Evolutionary conservation across 2,888 invertebrate genomes (phyloP), one percentile per base, ranked within the genome.

Genomic region (Xestia xanthographa): DNA sequence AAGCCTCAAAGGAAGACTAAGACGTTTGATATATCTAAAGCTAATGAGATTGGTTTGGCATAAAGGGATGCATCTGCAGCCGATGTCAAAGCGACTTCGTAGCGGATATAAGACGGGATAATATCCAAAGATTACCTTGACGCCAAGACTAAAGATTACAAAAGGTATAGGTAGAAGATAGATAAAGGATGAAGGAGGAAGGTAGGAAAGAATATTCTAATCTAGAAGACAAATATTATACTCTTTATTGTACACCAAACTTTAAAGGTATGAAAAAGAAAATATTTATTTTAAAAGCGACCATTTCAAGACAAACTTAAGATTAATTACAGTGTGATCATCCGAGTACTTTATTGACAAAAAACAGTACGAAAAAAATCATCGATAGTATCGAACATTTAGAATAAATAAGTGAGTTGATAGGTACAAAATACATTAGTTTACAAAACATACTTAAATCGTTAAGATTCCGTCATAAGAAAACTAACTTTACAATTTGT

Each of bases 11-110:
- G 20, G 56, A 0, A 22, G 2, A 6, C 11, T 38, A 4, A 45
- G n/a, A 29, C 41, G 29, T 41, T 50, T 74, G 48, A 48, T n/a
- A 20, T 12, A 22, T 41, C 48, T 34, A 12, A 50, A 50, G 50
- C 48, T 45, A 26, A 45, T 29, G 4, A 29, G 22, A 22, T 66
- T 48, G 48, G 22, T 14, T 22, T 22, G 29, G 9, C 9, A 17
- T 29, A n/a, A 1, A 71, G 1, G 22, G 5, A 5, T 73, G 75
- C 50, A 62, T 29, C 62, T 74, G 75, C 20, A 75, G 29, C 1
- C n/a, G 50, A 62, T 75, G 41, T 43, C 41, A 62, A 75, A 75
- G 11, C 5, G 29, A 29, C n/a, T 2, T 17, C 29, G 17, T 43
- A 17, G 0, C n/a, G 8, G 34, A 62, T 20, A 62, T 34, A 22